Conservation (phyloP, 2,888 invertebrate genomes). For the Heliconius cydno region DNA sequence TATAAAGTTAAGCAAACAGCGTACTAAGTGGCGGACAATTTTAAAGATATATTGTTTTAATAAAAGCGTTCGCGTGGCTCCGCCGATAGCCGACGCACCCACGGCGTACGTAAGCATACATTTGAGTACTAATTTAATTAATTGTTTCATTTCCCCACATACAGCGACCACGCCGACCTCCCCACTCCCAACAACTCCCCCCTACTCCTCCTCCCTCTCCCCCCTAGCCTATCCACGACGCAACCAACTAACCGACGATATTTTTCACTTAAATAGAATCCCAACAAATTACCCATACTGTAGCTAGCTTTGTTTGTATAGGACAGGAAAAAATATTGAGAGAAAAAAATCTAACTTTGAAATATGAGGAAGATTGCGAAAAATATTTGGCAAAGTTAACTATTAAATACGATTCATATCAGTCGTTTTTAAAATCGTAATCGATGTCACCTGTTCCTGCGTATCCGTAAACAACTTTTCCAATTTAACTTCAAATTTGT, state of each 20-base stretch:
- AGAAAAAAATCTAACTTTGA: slow-evolving; percentile 45
- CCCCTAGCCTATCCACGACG: slow-evolving; percentile 19
- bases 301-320: slow-evolving; percentile 54
- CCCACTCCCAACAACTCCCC: neutral
- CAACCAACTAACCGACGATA: slow-evolving; percentile 61
- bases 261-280: slow-evolving; percentile 71
- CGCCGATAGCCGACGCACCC: slow-evolving; percentile 55
- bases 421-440: slow-evolving; percentile 53
- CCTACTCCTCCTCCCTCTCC: neutral
- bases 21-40: slow-evolving; percentile 49
- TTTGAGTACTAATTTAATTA: slow-evolving; percentile 80
- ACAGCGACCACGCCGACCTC: slow-evolving; percentile 48
- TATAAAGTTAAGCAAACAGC: slow-evolving; percentile 40
- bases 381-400: slow-evolving; percentile 24
- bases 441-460: slow-evolving; percentile 70
- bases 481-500: slow-evolving; percentile 82
- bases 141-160: slow-evolving; percentile 76
- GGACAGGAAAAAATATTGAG: slow-evolving; percentile 54
- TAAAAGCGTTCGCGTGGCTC: slow-evolving; percentile 59
- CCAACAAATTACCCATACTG: slow-evolving; percentile 66
- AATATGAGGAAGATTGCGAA: slow-evolving; percentile 24
- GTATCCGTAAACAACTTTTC: slow-evolving; percentile 70
- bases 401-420: slow-evolving; percentile 22
- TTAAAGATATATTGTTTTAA: slow-evolving; percentile 75
- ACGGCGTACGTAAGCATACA: slow-evolving; percentile 60